phyloP scores from a whole-genome alignment of 2,888 invertebrate species.

The Pyrocoelia pectoralis region DNA sequence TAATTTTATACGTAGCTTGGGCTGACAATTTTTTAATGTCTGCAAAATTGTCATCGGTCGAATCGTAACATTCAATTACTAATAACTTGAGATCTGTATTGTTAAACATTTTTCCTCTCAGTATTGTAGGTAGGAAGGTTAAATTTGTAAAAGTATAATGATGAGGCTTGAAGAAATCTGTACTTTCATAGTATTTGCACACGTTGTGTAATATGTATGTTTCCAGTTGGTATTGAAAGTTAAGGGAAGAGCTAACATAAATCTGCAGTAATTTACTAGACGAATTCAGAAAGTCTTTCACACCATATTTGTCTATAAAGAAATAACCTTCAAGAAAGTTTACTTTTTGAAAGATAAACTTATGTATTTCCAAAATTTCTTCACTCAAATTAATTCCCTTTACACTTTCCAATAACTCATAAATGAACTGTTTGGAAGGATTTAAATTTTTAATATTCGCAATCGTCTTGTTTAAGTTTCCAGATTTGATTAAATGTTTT shows the following conservation, averaged over 20 bases:
- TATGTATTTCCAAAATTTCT: constrained; percentile 19
- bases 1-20: background rate
- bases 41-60: background rate
- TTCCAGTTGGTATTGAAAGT: constrained; percentile 16
- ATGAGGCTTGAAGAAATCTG: background rate
- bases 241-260: background rate
- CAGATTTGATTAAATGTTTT: constrained; percentile 8
- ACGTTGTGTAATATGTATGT: constrained; percentile 21
- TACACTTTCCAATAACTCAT: constrained; percentile 10
- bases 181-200: constrained; percentile 8
- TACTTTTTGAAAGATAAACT: background rate
- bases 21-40: background rate
- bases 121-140: background rate
- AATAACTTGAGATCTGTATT: constrained; percentile 14
- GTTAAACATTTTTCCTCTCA: background rate
- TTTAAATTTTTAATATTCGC: constrained; percentile 18
- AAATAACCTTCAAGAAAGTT: constrained; percentile 14
- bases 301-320: constrained; percentile 25
- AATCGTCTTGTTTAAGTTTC: constrained; percentile 7
- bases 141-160: constrained; percentile 11
- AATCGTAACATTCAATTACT: constrained; percentile 19
- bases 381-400: background rate
- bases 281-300: constrained; percentile 13
- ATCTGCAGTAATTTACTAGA: constrained; percentile 17
- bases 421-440: constrained; percentile 9